phyloP scores from a whole-genome alignment of 2,113 vertebrate genomes.

The Motacilla tschutschensis region DNA sequence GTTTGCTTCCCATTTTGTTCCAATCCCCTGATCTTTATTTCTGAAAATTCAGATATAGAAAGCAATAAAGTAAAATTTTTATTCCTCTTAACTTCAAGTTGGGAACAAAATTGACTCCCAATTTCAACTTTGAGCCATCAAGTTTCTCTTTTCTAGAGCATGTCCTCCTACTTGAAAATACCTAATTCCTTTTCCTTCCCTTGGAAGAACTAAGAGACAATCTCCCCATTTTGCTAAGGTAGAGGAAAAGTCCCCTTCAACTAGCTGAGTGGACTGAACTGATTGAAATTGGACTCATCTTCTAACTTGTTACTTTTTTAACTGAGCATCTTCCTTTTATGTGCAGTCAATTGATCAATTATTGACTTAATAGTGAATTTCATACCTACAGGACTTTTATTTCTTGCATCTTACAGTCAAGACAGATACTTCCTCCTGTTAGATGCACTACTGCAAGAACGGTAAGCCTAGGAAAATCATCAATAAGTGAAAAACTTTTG shows the following conservation, averaged over 20 bases:
- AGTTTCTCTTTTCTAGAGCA: not conserved
- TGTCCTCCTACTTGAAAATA: not conserved
- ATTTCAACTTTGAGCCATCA: not conserved
- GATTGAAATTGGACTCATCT: not conserved
- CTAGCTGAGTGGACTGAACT: not conserved
- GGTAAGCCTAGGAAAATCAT: not conserved
- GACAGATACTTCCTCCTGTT: not conserved
- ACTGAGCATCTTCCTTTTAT: not conserved
- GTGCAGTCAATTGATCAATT: not conserved
- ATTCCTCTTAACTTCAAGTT: not conserved
- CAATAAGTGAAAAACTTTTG: not conserved
- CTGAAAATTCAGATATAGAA: not conserved
- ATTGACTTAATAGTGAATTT: not conserved
- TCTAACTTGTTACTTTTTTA: not conserved
- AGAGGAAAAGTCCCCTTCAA: not conserved
- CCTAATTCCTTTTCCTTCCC: not conserved
- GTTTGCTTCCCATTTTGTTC: not conserved
- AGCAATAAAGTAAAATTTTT: not conserved
- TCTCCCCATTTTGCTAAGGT: not conserved
- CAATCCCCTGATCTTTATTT: not conserved
- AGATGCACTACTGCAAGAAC: not conserved
- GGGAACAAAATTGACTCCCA: not conserved
- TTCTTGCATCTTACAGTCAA: not conserved
- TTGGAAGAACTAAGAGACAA: not conserved
- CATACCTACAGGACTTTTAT: not conserved